Percentiles rank a stretch among this genome's conserved stretches.
Evolutionary conservation across 2,113 vertebrate species (phyloP).

Genomic region (Vicugna pacos): DNA sequence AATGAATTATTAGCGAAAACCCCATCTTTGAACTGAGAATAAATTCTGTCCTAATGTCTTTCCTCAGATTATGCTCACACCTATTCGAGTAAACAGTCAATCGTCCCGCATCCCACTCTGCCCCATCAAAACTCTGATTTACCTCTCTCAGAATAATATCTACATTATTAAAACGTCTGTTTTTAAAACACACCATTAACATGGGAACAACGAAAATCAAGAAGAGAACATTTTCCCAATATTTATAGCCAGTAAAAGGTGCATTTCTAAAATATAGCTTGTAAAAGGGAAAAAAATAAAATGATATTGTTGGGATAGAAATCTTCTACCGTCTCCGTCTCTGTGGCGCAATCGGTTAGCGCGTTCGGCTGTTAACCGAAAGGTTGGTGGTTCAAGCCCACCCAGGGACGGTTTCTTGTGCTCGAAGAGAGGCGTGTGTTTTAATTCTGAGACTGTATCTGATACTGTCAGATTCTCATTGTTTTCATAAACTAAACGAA

Average conservation of each 20-base stretch:
- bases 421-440: no score
- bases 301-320: neutral
- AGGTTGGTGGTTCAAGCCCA: neutral
- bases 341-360: neutral
- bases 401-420: neutral
- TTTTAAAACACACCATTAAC: no score
- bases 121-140: neutral
- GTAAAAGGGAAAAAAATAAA: neutral
- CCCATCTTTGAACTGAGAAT: neutral
- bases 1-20: neutral
- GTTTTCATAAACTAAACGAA: neutral
- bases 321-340: accelerated
- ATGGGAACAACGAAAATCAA: no score
- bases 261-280: neutral
- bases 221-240: no score
- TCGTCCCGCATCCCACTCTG: neutral
- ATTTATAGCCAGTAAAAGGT: neutral
- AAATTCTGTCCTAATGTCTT: neutral
- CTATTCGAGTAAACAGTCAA: neutral
- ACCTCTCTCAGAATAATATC: neutral
- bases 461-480: neutral
- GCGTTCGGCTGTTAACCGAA: neutral
- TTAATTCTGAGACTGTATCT: neutral
- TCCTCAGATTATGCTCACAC: neutral
- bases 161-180: neutral